phyloP scores from a whole-genome alignment of 2,113 vertebrate genomes.

The Etia nguti region DNA sequence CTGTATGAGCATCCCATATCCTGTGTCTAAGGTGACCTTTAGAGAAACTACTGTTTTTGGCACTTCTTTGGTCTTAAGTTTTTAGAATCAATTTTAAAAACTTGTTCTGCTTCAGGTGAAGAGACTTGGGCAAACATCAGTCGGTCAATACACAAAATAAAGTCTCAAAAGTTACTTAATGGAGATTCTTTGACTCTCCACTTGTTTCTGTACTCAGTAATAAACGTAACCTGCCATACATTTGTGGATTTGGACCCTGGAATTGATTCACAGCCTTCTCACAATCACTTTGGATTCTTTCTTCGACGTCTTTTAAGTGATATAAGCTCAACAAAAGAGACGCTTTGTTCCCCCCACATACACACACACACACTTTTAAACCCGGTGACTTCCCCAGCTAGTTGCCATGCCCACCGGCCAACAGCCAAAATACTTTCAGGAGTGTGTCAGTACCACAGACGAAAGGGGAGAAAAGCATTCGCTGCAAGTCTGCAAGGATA shows the following conservation, averaged over 20 bases:
- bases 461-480: not conserved
- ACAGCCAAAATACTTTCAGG: constrained; percentile 38
- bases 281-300: not conserved
- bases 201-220: not conserved
- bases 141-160: not conserved
- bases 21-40: not conserved
- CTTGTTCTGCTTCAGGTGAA: not conserved
- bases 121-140: not conserved
- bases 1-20: rapidly evolving
- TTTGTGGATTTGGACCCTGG: not conserved
- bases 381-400: not conserved
- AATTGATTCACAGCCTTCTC: not conserved
- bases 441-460: constrained; percentile 42
- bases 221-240: not conserved
- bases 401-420: constrained; percentile 39
- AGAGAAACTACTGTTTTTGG: not conserved
- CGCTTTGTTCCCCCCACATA: not conserved
- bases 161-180: not conserved
- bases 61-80: not conserved
- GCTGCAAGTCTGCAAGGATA: not conserved
- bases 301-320: not conserved
- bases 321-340: not conserved
- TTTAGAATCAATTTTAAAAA: not conserved
- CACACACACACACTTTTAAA: not conserved
- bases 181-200: not conserved